Evolutionary conservation across 37 sponge, comb jelly and placozoan genomes (phyloP), one percentile per base, ranked within the genome.

Genomic region (Corticium candelabrum): DNA sequence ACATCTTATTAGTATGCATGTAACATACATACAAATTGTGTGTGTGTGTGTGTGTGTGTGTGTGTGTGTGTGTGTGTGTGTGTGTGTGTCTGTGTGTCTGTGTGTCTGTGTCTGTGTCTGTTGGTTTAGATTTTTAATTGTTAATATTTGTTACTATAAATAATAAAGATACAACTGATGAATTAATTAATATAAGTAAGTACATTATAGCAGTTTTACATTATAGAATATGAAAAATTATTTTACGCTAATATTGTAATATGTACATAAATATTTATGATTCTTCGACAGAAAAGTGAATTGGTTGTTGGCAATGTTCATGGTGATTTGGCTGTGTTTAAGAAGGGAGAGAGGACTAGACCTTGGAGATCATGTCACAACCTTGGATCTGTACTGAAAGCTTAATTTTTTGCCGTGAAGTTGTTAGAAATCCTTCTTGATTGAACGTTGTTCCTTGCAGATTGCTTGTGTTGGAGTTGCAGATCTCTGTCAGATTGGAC

Each of bases 331-430:
- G 82, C 82, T 11, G 70, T 93, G 27, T 89, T 87, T 81, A 93
- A 93, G 77, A 86, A 86, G 84, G 78, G 68, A 33, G 39, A 41
- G 0, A 4, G 38, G 39, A 73, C 39, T 15, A 86, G 75, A 37
- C 81, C 87, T 3, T 89, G 90, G 91, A 86, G 69, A 67, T 80
- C 35, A 32, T 67, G 76, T 30, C 74, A 75, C 67, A 91, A 75
- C 39, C 80, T 92, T 35, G 93, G 91, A 68, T 86, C 80, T 3
- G 93, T 92, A 43, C 56, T 84, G n/a, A n/a, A n/a, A n/a, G n/a
- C n/a, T n/a, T n/a, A n/a, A n/a, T n/a, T n/a, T n/a, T n/a, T n/a
- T n/a, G n/a, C n/a, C n/a, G n/a, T n/a, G n/a, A n/a, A 50, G 62
- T 27, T 11, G 21, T 50, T 11, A 21, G 62, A 11, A 21, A 27